Evolutionary conservation across 1,140 invertebrate species (phyloP).

Genomic region (Leptestheria dahalacensis): DNA sequence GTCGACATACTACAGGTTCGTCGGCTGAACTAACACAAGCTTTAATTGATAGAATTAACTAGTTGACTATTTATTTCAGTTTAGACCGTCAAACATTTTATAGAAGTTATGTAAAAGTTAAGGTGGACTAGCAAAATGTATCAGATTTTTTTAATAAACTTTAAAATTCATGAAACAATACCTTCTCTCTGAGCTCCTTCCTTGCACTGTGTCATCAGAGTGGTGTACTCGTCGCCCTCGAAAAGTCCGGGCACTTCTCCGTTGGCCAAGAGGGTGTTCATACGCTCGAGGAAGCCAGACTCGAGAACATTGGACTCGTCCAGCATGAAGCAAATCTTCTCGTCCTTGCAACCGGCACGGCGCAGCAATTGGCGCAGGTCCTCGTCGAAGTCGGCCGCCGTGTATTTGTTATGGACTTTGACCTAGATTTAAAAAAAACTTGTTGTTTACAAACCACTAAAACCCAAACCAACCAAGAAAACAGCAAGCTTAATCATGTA

Average conservation of each 20-base stretch:
- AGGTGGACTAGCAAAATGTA: too few species aligned
- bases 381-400: conserved; percentile 96
- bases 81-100: too few species aligned
- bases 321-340: conserved; percentile 97
- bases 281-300: conserved; percentile 94
- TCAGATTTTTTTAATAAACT: too few species aligned
- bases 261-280: conserved; percentile 97
- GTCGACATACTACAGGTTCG: too few species aligned
- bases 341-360: conserved; percentile 89
- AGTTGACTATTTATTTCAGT: too few species aligned
- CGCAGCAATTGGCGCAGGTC: conserved; percentile 85
- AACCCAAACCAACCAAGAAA: too few species aligned
- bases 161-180: background rate
- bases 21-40: too few species aligned
- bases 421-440: conserved; percentile 6
- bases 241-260: conserved; percentile 80
- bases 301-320: conserved; percentile 99
- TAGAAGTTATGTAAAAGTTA: too few species aligned
- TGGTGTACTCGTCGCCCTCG: conserved; percentile 77
- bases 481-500: background rate
- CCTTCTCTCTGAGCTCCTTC: conserved; percentile 93
- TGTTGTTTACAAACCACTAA: too few species aligned
- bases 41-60: too few species aligned
- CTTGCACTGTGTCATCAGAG: conserved; percentile 98
- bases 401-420: conserved; percentile 84